Evolutionary conservation across 2,888 invertebrate genomes (phyloP), one percentile per base, ranked within the genome.

Genomic region (Ernsta delagoae): DNA sequence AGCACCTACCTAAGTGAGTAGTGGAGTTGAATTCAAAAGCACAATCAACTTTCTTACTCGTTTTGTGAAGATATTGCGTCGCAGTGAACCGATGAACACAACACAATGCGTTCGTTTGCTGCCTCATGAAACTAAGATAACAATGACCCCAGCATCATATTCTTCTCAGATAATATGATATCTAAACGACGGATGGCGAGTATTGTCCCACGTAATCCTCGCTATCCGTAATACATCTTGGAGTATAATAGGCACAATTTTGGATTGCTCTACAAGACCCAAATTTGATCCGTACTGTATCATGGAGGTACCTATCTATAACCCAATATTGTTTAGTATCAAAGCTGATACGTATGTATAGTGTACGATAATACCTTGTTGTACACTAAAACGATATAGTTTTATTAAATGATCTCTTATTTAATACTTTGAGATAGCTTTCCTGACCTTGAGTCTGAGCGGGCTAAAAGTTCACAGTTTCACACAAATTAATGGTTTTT

Each of bases 61-160:
- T 83, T 86, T 85, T 83, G 83, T 77, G 78, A 78, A 81, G 78
- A 83, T 85, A 89, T 85, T 84, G 85, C 85, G 83, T 59, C 41
- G 36, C 82, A 83, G 79, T 85, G 82, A 84, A 86, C 85, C 85
- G 84, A 88, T 85, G 81, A 79, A 78, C 76, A 71, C 76, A 78
- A 77, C 80, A 89, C 88, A 91, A 90, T 88, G 79, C 76, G 79
- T 84, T 89, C 85, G 87, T 88, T 89, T 86, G 82, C 84, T 76
- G 79, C 78, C 77, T 82, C 83, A 86, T 89, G 88, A 88, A 89
- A 89, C 83, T 85, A 80, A 84, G 81, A 83, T 83, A 84, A 87
- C 85, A 87, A 85, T 85, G 83, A 83, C 79, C 79, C 74, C 71
- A 70, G 75, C 74, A 73, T 80, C 78, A 78, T 79, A 80, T 77